Evolutionary conservation across 2,797 vertebrate genomes (phyloP).

Genomic region (Podarcis lilfordi): DNA sequence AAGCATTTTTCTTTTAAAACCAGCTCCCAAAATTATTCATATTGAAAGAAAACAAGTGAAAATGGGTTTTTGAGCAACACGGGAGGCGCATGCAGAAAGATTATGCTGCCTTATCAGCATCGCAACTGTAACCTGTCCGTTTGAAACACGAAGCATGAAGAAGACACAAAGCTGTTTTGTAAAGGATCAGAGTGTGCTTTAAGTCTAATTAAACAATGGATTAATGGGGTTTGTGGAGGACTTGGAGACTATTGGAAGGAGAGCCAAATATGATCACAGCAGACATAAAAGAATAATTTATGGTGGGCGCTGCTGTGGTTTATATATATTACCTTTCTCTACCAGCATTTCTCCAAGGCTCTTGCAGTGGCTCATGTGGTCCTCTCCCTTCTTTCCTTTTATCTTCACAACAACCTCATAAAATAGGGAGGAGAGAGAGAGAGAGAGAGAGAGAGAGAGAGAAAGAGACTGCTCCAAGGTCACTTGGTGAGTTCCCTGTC

Average conservation of each 20-base stretch:
- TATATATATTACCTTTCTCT: background rate
- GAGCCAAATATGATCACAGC: slow-evolving; percentile 20
- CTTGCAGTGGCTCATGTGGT: background rate
- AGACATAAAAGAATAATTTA: background rate
- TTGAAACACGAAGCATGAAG: slow-evolving; percentile 68
- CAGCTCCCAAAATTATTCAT: slow-evolving; percentile 64
- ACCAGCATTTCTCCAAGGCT: background rate
- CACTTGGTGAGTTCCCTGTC: background rate
- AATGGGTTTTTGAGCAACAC: slow-evolving; percentile 64
- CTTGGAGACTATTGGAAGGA: slow-evolving; percentile 43
- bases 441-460: too few species aligned
- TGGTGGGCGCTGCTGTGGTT: background rate
- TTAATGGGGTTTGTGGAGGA: slow-evolving; percentile 58
- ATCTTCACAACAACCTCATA: too few species aligned
- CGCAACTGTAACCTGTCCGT: slow-evolving; percentile 69
- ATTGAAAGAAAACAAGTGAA: slow-evolving; percentile 70
- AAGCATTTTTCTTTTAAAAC: slow-evolving; percentile 70
- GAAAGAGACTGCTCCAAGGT: background rate
- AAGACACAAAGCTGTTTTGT: slow-evolving; percentile 63
- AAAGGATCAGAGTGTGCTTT: slow-evolving; percentile 52
- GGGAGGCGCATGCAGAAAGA: slow-evolving; percentile 50
- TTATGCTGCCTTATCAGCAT: slow-evolving; percentile 60
- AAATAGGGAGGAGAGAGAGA: too few species aligned
- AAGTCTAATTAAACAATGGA: slow-evolving; percentile 70
- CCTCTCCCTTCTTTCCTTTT: too few species aligned